These are phyloP conservation scores for Caerostris extrusa DNA, from an alignment of 1,140 invertebrate genomes.

Conservation along the genomic window DNA sequence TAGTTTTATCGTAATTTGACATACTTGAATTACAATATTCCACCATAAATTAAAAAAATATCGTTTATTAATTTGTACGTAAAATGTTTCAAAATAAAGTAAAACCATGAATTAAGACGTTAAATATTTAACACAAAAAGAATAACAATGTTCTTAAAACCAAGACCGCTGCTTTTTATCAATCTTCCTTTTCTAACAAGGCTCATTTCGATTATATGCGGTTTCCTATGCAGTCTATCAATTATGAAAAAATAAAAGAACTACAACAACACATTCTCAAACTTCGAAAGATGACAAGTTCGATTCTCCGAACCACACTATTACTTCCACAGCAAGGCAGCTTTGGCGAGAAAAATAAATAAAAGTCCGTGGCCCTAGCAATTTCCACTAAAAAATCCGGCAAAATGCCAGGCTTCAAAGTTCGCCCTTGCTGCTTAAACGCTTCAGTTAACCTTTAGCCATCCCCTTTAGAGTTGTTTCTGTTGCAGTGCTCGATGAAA, in stretches of 20 bases:
- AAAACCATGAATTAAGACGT: too few relatives aligned
- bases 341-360: constrained; percentile 26
- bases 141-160: not conserved
- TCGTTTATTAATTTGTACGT: too few relatives aligned
- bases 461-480: constrained; percentile 46
- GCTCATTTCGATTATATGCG: not conserved
- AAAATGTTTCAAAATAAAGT: too few relatives aligned
- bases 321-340: constrained; percentile 15
- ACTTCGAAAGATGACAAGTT: constrained; percentile 32
- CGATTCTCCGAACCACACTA: constrained; percentile 8
- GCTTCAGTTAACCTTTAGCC: constrained; percentile 39
- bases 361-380: not conserved
- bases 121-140: too few relatives aligned
- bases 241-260: not conserved
- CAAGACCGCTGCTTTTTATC: not conserved
- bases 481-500: constrained; percentile 28
- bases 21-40: too few relatives aligned
- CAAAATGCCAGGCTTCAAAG: constrained; percentile 58
- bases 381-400: constrained; percentile 39
- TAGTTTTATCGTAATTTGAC: too few relatives aligned
- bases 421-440: constrained; percentile 28
- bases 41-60: too few relatives aligned
- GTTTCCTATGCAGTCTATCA: not conserved
- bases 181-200: not conserved
- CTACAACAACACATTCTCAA: not conserved